Conservation (phyloP, 2,797 vertebrate genomes). For the Microctenopoma lineatum region DNA sequence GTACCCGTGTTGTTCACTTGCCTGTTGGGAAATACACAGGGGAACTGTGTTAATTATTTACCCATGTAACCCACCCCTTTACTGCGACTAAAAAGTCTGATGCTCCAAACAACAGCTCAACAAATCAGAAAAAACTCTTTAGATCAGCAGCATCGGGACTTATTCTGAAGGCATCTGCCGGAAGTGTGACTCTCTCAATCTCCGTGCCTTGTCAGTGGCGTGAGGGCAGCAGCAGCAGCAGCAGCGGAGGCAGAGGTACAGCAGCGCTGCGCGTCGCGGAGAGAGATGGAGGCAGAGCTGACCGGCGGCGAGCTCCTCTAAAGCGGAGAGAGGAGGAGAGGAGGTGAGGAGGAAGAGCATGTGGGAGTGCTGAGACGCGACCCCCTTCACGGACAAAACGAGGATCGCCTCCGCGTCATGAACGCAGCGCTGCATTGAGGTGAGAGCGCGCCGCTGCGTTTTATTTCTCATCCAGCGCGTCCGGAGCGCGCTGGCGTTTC, state of each 20-base stretch:
- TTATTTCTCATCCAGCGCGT: slow-evolving; percentile 34
- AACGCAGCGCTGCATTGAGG: slow-evolving; percentile 71
- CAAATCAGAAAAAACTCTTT: too few species aligned
- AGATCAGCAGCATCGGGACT: not conserved
- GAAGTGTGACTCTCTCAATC: slow-evolving; percentile 1
- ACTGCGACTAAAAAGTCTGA: too few species aligned
- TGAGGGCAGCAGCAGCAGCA: slow-evolving; percentile 33
- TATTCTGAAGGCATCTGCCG: slow-evolving; percentile 56
- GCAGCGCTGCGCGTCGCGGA: slow-evolving; percentile 49
- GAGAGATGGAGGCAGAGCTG: slow-evolving; percentile 66
- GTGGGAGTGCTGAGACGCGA: slow-evolving; percentile 25
- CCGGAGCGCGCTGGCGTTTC: slow-evolving; percentile 12
- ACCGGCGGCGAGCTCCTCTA: slow-evolving; percentile 23
- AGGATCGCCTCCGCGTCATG: slow-evolving; percentile 54
- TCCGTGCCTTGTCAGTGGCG: not conserved
- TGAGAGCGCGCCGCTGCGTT: slow-evolving; percentile 59
- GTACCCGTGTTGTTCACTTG: not conserved
- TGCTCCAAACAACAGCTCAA: too few species aligned
- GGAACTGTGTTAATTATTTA: not conserved
- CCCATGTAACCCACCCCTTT: too few species aligned
- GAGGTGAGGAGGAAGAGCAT: slow-evolving; percentile 13
- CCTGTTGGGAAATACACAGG: not conserved
- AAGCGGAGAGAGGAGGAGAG: slow-evolving; percentile 6
- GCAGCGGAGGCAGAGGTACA: slow-evolving; percentile 31
- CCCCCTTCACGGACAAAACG: slow-evolving; percentile 1